Percentiles rank a stretch among this genome's conserved stretches.
These are phyloP conservation scores for Lasaia peninsularis DNA, from an alignment of 1,140 invertebrate genomes.

Conservation along the genomic window DNA sequence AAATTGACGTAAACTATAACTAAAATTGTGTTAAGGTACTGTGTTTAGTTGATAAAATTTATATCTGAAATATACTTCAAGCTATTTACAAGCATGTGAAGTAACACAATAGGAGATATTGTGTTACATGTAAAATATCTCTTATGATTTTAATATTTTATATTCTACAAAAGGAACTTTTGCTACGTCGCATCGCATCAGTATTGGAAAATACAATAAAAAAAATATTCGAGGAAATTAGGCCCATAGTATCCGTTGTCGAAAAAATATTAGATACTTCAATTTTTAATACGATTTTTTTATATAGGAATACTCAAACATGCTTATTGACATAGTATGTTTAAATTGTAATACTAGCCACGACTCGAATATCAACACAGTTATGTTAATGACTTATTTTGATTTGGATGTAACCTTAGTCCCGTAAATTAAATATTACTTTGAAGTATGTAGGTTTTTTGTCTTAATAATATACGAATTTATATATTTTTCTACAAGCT, in stretches of 20 bases:
- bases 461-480: too few species aligned
- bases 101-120: conserved; percentile 23
- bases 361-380: neutral
- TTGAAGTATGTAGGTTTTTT: too few species aligned
- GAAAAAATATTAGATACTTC: conserved; percentile 4
- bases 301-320: neutral
- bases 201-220: conserved; percentile 1
- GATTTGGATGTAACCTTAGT: neutral
- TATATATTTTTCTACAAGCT: too few species aligned
- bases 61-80: conserved; percentile 24
- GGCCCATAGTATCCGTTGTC: conserved; percentile 1
- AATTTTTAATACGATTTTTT: neutral
- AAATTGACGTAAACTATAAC: conserved; percentile 32
- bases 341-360: neutral
- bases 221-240: conserved; percentile 8
- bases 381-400: neutral
- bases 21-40: conserved; percentile 28
- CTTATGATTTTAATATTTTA: conserved; percentile 12
- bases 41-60: conserved; percentile 17
- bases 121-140: conserved; percentile 21
- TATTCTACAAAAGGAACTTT: conserved; percentile 13
- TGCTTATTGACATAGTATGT: neutral
- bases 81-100: conserved; percentile 42
- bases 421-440: too few species aligned
- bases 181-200: neutral